These are phyloP conservation scores for Iselma pallidipennis DNA, from an alignment of 2,888 invertebrate species.

Conservation along the genomic window DNA sequence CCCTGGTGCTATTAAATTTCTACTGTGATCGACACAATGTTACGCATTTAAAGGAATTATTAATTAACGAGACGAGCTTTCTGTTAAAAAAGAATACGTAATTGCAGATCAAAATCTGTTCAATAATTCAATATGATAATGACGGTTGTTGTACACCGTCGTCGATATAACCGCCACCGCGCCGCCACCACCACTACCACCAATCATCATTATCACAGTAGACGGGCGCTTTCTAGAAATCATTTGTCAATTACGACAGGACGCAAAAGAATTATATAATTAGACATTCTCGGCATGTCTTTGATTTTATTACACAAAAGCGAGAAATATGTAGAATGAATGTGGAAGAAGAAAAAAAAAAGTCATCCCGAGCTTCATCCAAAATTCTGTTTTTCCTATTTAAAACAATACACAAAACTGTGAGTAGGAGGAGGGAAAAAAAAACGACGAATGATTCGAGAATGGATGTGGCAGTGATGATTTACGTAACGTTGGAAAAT, in stretches of 20 bases:
- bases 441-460: too few relatives aligned
- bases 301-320: too few relatives aligned
- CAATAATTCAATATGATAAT: slow-evolving; percentile 36
- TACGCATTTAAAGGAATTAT: slow-evolving; percentile 40
- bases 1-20: neutral
- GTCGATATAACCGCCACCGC: neutral
- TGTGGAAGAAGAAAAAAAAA: too few relatives aligned
- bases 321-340: too few relatives aligned
- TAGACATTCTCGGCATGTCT: slow-evolving; percentile 7
- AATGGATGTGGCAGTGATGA: too few relatives aligned
- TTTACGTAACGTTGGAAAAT: too few relatives aligned
- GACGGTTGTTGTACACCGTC: neutral
- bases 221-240: slow-evolving; percentile 13
- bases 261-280: slow-evolving; percentile 3
- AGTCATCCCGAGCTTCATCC: neutral
- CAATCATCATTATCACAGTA: slow-evolving; percentile 17
- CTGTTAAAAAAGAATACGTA: slow-evolving; percentile 41
- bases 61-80: slow-evolving; percentile 28
- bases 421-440: neutral
- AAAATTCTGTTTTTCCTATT: neutral
- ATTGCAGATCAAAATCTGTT: slow-evolving; percentile 31
- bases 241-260: slow-evolving; percentile 20
- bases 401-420: neutral
- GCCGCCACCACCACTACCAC: neutral
- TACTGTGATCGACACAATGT: slow-evolving; percentile 21